Evolutionary conservation across 1,140 invertebrate species (phyloP).

Genomic region (Rhagoletis pomonella): DNA sequence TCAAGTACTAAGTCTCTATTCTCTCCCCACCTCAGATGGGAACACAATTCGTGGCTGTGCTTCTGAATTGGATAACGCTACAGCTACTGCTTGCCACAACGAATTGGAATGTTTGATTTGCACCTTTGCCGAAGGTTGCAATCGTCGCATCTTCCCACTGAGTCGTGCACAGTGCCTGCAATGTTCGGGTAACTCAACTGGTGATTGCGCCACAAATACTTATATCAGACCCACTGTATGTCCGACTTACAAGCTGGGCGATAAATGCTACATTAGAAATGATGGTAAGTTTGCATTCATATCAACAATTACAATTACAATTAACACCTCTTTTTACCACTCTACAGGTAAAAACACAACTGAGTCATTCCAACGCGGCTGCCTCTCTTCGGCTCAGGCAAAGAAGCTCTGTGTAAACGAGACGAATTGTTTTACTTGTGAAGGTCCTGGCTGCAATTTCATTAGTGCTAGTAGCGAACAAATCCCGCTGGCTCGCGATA

Average conservation of each 20-base stretch:
- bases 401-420: conserved; percentile 67
- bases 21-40: conserved; percentile 61
- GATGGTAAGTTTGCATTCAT: conserved; percentile 50
- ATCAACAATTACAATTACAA: not conserved
- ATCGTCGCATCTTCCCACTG: conserved; percentile 66
- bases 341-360: conserved; percentile 51
- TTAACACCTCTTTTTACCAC: not conserved
- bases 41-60: conserved; percentile 69
- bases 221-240: conserved; percentile 62
- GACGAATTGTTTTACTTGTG: conserved; percentile 66
- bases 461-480: conserved; percentile 59
- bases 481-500: conserved; percentile 69
- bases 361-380: conserved; percentile 69
- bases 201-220: conserved; percentile 62
- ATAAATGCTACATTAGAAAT: conserved; percentile 70
- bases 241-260: conserved; percentile 66
- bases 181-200: conserved; percentile 64
- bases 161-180: conserved; percentile 66
- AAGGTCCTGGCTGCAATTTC: conserved; percentile 67
- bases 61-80: conserved; percentile 65
- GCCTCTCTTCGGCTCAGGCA: conserved; percentile 63
- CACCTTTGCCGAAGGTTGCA: conserved; percentile 66
- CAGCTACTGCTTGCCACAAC: conserved; percentile 62
- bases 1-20: not conserved
- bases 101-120: conserved; percentile 67